Evolutionary conservation across 2,888 invertebrate species (phyloP).

Genomic region (Habroteleia sp.): DNA sequence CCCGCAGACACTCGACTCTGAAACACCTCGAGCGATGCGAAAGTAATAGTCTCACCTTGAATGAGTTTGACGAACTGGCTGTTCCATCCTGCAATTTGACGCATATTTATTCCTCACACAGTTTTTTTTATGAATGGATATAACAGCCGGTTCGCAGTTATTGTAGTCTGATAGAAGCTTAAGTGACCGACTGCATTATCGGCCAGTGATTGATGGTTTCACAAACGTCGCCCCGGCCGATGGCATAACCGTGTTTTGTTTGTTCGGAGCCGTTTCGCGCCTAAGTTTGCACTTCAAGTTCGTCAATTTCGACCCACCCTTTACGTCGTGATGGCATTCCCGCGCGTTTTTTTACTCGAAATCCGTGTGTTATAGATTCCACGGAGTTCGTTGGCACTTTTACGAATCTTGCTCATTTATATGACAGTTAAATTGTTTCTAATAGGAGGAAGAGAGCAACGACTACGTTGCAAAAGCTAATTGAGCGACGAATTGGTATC

Average conservation of each 20-base stretch:
- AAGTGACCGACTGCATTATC: slow-evolving; percentile 41
- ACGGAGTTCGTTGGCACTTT: slow-evolving; percentile 15
- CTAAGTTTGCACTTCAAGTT: slow-evolving; percentile 1
- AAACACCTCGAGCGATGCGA: neutral
- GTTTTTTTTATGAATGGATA: slow-evolving; percentile 42
- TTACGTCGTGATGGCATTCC: slow-evolving; percentile 9
- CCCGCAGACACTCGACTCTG: no score
- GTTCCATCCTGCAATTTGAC: slow-evolving; percentile 10
- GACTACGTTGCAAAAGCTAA: no score
- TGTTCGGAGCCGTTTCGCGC: slow-evolving; percentile 15
- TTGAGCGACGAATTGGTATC: no score
- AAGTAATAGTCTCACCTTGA: slow-evolving; percentile 14
- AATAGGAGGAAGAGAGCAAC: no score
- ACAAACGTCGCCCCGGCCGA: slow-evolving; percentile 10
- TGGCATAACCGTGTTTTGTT: slow-evolving; percentile 28
- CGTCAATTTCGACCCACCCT: slow-evolving; percentile 9
- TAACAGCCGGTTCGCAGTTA: slow-evolving; percentile 45
- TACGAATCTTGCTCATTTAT: slow-evolving; percentile 14
- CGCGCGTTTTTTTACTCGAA: slow-evolving; percentile 9
- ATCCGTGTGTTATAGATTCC: slow-evolving; percentile 33
- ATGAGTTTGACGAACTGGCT: neutral
- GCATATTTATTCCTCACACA: slow-evolving; percentile 26
- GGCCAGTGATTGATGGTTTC: slow-evolving; percentile 48
- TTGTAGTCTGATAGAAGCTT: slow-evolving; percentile 32
- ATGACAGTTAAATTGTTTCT: slow-evolving; percentile 25